Percentiles rank a stretch among this genome's conserved stretches.
Conservation (phyloP, 1,140 invertebrate species). For the Bombus huntii region DNA sequence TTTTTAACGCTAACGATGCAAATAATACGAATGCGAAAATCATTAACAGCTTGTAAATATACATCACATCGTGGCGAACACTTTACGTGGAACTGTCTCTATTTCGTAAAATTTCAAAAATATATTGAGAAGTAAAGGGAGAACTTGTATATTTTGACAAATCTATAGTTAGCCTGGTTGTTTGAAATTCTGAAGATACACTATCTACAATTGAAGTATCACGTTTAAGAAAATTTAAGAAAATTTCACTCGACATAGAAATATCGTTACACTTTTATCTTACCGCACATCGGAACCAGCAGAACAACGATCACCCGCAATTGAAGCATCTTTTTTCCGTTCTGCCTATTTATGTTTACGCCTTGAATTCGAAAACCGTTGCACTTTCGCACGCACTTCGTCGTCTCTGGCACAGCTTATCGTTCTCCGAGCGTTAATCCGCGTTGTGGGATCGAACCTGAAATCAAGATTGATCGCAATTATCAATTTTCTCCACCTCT, state of each 20-base stretch:
- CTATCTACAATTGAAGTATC: not conserved
- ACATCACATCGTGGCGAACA: not conserved
- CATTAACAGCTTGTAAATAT: not conserved
- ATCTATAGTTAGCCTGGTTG: not conserved
- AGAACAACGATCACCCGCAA: slow-evolving; percentile 11
- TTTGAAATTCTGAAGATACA: not conserved
- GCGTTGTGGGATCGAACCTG: slow-evolving; percentile 20
- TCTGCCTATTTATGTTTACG: no score
- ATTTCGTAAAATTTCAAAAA: not conserved
- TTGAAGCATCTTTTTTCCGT: slow-evolving; percentile 18
- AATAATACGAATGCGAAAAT: not conserved
- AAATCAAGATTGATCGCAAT: slow-evolving; percentile 39
- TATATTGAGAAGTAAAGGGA: not conserved
- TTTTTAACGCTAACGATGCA: not conserved
- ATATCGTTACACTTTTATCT: not conserved
- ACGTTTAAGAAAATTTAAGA: not conserved
- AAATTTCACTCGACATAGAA: not conserved
- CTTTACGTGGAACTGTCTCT: not conserved
- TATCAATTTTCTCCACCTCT: not conserved
- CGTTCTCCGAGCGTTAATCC: not conserved
- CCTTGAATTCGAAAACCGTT: not conserved
- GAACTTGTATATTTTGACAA: not conserved
- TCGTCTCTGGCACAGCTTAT: not conserved
- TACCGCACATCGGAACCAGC: slow-evolving; percentile 43
- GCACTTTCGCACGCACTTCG: not conserved